Percentiles rank a stretch among this genome's conserved stretches.
phyloP scores from a whole-genome alignment of 2,797 vertebrate genomes.

The Molossus alvarezi region DNA sequence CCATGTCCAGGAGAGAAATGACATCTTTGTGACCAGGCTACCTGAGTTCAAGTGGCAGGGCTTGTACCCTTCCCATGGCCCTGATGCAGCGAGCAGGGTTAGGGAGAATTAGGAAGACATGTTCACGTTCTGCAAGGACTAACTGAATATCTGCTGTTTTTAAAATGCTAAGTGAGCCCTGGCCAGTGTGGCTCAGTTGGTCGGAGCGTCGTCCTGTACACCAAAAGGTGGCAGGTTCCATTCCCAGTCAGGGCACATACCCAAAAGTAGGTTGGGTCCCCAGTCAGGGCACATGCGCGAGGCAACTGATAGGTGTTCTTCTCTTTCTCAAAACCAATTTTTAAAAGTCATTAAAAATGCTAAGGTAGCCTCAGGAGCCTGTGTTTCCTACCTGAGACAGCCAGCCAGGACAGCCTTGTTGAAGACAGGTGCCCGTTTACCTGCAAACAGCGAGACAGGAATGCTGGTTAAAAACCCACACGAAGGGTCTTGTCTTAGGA shows the following conservation, averaged over 20 bases:
- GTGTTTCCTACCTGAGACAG: not conserved
- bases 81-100: accelerated
- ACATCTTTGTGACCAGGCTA: not conserved
- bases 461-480: not conserved
- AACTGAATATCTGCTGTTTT: not conserved
- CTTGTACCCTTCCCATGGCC: accelerated
- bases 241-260: not conserved
- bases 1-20: not conserved
- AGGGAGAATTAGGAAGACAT: accelerated
- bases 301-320: no score
- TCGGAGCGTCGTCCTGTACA: not conserved
- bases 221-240: not conserved
- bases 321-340: no score
- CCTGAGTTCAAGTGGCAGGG: not conserved
- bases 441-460: not conserved
- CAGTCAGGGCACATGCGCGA: no score
- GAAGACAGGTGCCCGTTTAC: not conserved
- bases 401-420: not conserved
- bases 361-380: not conserved
- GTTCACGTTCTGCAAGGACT: not conserved
- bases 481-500: not conserved
- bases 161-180: not conserved
- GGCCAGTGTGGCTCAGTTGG: not conserved
- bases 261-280: not conserved
- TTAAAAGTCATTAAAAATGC: not conserved